phyloP scores from a whole-genome alignment of 2,113 vertebrate genomes.

The Lophius piscatorius region DNA sequence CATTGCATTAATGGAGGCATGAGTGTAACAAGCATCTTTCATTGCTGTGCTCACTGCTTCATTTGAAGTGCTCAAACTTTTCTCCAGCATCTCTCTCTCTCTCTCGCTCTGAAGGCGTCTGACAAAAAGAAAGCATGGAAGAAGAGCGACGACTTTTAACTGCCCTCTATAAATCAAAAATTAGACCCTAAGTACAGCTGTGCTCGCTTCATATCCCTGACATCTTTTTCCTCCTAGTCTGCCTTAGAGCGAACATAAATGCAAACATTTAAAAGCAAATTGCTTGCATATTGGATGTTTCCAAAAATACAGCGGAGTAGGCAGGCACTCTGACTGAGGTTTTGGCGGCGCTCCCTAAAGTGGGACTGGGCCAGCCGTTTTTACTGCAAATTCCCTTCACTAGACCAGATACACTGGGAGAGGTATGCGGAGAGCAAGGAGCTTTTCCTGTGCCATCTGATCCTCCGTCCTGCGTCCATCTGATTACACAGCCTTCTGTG shows the following conservation, averaged over 20 bases:
- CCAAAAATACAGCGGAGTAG: conserved; percentile 76
- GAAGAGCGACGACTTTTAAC: conserved; percentile 27
- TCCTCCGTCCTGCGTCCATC: conserved; percentile 21
- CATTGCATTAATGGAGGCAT: conserved; percentile 66
- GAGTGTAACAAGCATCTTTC: conserved; percentile 62
- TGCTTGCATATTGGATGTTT: conserved; percentile 78
- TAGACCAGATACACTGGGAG: conserved; percentile 51
- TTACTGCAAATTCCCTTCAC: conserved; percentile 48
- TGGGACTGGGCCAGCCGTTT: conserved; percentile 59
- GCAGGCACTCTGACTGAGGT: conserved; percentile 61
- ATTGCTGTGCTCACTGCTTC: conserved; percentile 55
- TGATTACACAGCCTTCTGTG: conserved; percentile 42
- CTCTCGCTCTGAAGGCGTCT: conserved; percentile 47
- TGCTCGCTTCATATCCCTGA: conserved; percentile 14
- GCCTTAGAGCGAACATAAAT: conserved; percentile 33
- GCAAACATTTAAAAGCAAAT: conserved; percentile 72
- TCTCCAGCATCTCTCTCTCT: conserved; percentile 50
- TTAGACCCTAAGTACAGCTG: background rate
- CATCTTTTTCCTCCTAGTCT: conserved; percentile 37
- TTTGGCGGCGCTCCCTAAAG: conserved; percentile 64
- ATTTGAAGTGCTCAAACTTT: conserved; percentile 51
- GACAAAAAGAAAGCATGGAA: conserved; percentile 17
- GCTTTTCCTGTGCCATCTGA: conserved; percentile 59
- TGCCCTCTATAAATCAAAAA: conserved; percentile 31
- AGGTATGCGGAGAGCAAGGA: conserved; percentile 62